Evolutionary conservation across 2,888 invertebrate species (phyloP), one percentile per base, ranked within the genome.

Genomic region (Timandra comae): DNA sequence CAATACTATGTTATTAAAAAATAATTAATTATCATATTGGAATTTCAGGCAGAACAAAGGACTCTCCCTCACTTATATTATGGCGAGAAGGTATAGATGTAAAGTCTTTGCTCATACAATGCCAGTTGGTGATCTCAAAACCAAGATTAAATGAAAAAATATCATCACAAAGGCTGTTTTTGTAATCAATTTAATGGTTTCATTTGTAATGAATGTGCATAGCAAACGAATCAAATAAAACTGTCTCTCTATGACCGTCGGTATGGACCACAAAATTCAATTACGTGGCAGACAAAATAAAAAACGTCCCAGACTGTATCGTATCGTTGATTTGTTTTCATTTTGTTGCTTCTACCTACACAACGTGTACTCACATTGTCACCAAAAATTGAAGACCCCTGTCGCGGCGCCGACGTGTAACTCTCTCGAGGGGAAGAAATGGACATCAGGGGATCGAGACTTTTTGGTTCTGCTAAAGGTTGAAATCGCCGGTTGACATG

Each of bases 281-380:
- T 81, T 78, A 78, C 74, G 66, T 63, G 63, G 64, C 68, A 78
- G 75, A 80, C 74, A 72, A 81, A 79, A 79, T 76, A 78, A 80
- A 80, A n/a, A 81, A 73, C 64, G 63, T 61, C 59, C 51, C 68
- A 57, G 61, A 53, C 64, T 59, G 61, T 52, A 64, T 61, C 59
- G 69, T 70, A 69, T 68, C 72, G 71, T 71, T 70, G 75, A 80
- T 80, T 79, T 76, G 76, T 77, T 79, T 76, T 70, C 65, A 63
- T 61, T 71, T 66, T 67, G 71, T 64, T 69, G 57, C 60, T 60
- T 63, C 52, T 54, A 60, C 52, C 46, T 51, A 50, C 42, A 58
- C 50, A 55, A 52, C 59, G 56, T 46, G 46, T 46, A 49, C 53
- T 52, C 46, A 52, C 53, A 48, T 48, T 52, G 55, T 62, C 62